Evolutionary conservation across 2,113 vertebrate species (phyloP).

Genomic region (Nyctereutes procyonoides): DNA sequence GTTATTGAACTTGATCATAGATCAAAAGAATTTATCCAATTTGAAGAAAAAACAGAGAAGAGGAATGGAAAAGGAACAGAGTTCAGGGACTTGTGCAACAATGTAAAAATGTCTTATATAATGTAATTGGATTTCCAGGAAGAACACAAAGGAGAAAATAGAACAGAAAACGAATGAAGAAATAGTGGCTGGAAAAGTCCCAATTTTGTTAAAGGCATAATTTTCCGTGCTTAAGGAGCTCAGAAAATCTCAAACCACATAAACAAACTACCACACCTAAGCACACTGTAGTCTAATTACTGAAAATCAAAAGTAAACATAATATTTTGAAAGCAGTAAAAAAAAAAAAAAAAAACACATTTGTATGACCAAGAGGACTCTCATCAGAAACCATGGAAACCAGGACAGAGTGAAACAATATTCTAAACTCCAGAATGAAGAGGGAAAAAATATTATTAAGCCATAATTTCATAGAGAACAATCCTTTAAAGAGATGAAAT

Average conservation of each 20-base stretch:
- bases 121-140: neutral
- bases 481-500: neutral
- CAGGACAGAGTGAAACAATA: neutral
- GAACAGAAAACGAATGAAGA: neutral
- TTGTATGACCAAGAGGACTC: neutral
- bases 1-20: neutral
- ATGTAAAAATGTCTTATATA: neutral
- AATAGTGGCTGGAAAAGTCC: neutral
- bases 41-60: neutral
- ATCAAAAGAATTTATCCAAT: neutral
- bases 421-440: neutral
- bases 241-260: neutral
- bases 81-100: neutral
- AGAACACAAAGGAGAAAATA: neutral
- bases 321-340: neutral
- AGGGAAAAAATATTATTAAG: neutral
- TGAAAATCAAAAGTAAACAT: neutral
- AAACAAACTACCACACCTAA: neutral
- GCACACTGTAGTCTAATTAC: neutral
- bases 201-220: neutral
- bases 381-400: neutral
- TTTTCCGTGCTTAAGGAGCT: neutral
- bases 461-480: neutral
- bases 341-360: neutral
- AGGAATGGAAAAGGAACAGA: neutral